phyloP scores from a whole-genome alignment of 1,140 invertebrate species.

The Calliopsis andreniformis region DNA sequence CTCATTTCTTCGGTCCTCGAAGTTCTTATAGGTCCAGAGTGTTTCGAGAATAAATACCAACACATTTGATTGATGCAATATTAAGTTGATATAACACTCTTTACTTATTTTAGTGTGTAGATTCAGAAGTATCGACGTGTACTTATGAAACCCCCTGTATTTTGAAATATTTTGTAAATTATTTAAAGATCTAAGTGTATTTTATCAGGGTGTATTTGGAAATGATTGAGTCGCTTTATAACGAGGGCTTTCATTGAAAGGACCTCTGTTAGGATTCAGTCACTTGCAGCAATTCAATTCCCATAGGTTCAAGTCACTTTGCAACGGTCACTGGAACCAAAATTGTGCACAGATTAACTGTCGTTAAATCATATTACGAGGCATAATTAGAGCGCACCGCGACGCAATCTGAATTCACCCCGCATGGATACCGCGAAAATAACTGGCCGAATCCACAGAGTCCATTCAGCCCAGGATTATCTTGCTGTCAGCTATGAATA shows the following conservation, averaged over 20 bases:
- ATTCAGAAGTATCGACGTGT: no score
- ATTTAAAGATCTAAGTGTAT: no score
- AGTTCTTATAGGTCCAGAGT: no score
- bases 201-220: no score
- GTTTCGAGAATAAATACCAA: no score
- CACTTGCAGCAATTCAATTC: not conserved
- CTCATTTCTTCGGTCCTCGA: no score
- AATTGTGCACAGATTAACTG: conserved; percentile 54
- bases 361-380: conserved; percentile 49
- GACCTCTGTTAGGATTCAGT: not conserved
- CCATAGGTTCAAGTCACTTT: not conserved
- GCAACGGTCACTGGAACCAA: conserved; percentile 2
- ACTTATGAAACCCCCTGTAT: no score
- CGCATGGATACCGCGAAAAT: conserved; percentile 50
- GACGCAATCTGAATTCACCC: conserved; percentile 56
- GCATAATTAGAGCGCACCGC: conserved; percentile 43
- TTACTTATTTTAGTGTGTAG: no score
- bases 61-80: no score
- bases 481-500: conserved; percentile 47
- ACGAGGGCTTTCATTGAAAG: not conserved
- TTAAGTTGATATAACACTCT: no score
- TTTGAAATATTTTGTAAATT: no score
- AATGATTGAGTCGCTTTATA: not conserved
- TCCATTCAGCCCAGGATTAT: conserved; percentile 51
- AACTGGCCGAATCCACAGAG: conserved; percentile 52